A percentile compares a stretch with the other conserved stretches of the same genome.
phyloP scores from a whole-genome alignment of 2,888 invertebrate species.

The Carcina quercana region DNA sequence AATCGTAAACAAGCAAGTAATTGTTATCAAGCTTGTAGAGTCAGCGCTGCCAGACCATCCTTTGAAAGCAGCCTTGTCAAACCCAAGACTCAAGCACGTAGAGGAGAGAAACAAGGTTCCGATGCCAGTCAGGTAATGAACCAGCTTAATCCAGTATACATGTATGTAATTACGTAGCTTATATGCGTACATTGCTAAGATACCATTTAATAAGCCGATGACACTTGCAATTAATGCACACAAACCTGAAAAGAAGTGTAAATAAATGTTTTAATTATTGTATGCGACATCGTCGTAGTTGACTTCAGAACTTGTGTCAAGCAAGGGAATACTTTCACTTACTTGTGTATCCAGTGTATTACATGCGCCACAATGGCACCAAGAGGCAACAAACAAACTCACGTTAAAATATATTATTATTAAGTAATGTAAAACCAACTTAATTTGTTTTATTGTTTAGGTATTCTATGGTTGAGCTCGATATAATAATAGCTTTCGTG shows the following conservation, averaged over 20 bases:
- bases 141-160: constrained; percentile 19
- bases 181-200: constrained; percentile 20
- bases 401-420: too few relatives aligned
- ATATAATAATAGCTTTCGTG: too few relatives aligned
- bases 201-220: constrained; percentile 26
- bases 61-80: constrained; percentile 25
- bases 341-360: too few relatives aligned
- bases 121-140: constrained; percentile 31
- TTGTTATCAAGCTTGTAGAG: constrained; percentile 13
- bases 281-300: too few relatives aligned
- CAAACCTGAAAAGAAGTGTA: constrained; percentile 30
- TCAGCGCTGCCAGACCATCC: constrained; percentile 25
- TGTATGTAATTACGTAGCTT: constrained; percentile 18
- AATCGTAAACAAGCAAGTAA: constrained; percentile 22
- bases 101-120: constrained; percentile 26
- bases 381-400: too few relatives aligned
- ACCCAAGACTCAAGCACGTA: constrained; percentile 28
- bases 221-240: constrained; percentile 25
- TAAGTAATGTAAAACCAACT: too few relatives aligned
- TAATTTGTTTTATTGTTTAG: too few relatives aligned
- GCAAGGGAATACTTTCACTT: too few relatives aligned
- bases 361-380: too few relatives aligned
- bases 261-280: not conserved
- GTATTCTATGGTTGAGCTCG: too few relatives aligned
- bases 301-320: too few relatives aligned